phyloP scores from a whole-genome alignment of 2,888 invertebrate species.

The Pollenia griseotomentosa region DNA sequence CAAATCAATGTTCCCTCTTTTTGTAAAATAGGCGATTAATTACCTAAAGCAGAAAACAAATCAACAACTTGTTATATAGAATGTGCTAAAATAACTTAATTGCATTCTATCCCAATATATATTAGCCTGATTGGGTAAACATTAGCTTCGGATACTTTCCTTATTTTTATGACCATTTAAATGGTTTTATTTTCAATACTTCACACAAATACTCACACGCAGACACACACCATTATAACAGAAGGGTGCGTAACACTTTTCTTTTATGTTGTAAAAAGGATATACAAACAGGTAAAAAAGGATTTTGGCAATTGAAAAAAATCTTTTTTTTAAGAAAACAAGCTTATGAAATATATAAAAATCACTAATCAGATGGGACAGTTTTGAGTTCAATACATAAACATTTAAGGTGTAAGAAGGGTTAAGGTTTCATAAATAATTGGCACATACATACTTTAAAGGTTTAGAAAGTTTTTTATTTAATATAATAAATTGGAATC shows the following conservation, averaged over 20 bases:
- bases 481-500: neutral
- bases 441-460: neutral
- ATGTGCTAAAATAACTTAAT: neutral
- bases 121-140: neutral
- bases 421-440: too few relatives aligned
- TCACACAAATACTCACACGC: neutral
- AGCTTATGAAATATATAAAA: neutral
- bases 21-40: neutral
- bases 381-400: neutral
- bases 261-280: neutral
- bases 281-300: neutral
- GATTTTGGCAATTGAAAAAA: constrained; percentile 3
- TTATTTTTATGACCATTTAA: neutral
- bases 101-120: neutral
- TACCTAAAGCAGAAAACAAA: neutral
- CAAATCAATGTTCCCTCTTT: neutral
- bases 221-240: neutral
- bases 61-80: neutral
- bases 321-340: neutral
- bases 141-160: neutral
- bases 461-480: constrained; percentile 4
- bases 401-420: neutral
- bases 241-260: neutral
- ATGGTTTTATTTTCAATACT: neutral
- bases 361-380: neutral